These are phyloP conservation scores for Conus betulinus DNA, from an alignment of 1,140 invertebrate genomes.

Conservation along the genomic window DNA sequence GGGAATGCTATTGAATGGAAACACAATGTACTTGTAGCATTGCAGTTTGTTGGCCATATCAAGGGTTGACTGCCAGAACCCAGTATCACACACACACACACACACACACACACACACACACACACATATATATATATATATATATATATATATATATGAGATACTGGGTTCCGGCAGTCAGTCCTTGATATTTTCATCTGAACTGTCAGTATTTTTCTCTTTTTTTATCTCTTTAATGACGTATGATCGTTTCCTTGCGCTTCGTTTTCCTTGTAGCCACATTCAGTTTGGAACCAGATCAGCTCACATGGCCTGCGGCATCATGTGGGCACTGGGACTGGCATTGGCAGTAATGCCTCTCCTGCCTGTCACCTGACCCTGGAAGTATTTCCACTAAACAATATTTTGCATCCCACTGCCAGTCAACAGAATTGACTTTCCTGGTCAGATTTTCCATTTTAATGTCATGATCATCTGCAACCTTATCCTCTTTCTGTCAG, in stretches of 20 bases:
- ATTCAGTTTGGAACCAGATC: neutral
- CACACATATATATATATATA: too few species aligned
- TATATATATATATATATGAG: too few species aligned
- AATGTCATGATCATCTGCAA: constrained; percentile 37
- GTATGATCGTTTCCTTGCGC: constrained; percentile 48
- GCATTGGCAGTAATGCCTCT: too few species aligned
- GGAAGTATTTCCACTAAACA: constrained; percentile 26
- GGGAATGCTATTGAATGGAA: constrained; percentile 51
- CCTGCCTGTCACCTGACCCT: neutral
- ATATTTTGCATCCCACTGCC: constrained; percentile 45
- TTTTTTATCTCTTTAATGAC: constrained; percentile 49
- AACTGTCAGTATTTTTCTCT: constrained; percentile 52
- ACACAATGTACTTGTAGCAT: constrained; percentile 44
- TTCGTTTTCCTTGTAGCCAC: constrained; percentile 59
- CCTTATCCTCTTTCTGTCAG: too few species aligned
- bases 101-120: too few species aligned
- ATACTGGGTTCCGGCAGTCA: too few species aligned
- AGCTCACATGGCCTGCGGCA: too few species aligned
- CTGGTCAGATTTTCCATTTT: constrained; percentile 44
- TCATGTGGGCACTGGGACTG: too few species aligned
- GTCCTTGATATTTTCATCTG: too few species aligned
- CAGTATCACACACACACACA: too few species aligned
- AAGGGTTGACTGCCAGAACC: too few species aligned
- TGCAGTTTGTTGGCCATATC: constrained; percentile 56
- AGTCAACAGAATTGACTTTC: neutral